These are phyloP conservation scores for Clupea harengus DNA, from an alignment of 2,113 vertebrate species.

Conservation along the genomic window DNA sequence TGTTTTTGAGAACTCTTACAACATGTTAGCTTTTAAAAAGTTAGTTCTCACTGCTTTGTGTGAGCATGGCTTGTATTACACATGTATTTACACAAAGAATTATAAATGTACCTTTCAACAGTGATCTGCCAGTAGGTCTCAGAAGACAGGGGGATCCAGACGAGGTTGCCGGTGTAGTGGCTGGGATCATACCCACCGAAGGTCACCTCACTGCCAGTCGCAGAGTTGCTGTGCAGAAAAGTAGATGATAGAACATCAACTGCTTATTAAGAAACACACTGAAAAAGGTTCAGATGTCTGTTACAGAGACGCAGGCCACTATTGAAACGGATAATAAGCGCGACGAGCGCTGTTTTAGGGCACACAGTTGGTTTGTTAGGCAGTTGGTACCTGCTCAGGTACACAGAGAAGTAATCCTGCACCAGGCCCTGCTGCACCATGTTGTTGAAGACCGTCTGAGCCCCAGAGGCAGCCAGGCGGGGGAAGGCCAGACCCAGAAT, in stretches of 20 bases:
- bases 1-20: not conserved
- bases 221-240: conserved; percentile 44
- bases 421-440: conserved; percentile 55
- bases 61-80: not conserved
- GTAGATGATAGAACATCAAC: not conserved
- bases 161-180: conserved; percentile 62
- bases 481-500: conserved; percentile 60
- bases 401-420: conserved; percentile 56
- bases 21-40: not conserved
- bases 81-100: not conserved
- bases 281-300: not conserved
- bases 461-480: conserved; percentile 44
- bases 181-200: conserved; percentile 65
- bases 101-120: conserved; percentile 65
- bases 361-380: not conserved
- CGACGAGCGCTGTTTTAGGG: not conserved
- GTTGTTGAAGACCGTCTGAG: conserved; percentile 60
- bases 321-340: not conserved
- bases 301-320: not conserved
- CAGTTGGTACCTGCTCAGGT: conserved; percentile 50
- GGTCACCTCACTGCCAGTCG: conserved; percentile 62
- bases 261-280: not conserved
- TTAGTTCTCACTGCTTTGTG: not conserved
- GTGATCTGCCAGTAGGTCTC: conserved; percentile 75
- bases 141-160: conserved; percentile 69